Base-by-base conservation (phyloP, 2,888 invertebrate genomes). In the Meliscaeva auricollis region DNA sequence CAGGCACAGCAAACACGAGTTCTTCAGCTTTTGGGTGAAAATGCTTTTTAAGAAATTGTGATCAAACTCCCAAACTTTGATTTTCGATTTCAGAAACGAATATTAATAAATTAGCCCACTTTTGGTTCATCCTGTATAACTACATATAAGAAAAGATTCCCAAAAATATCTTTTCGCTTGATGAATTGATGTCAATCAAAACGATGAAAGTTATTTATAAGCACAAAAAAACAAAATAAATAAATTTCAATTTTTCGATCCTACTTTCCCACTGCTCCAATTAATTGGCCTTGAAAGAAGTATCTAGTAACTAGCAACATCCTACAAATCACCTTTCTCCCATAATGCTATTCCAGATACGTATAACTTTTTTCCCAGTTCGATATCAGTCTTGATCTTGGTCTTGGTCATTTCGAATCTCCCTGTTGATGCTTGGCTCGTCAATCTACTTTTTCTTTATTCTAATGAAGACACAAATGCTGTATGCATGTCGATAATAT, bases 221-320 rank as follows among this genome's bases (percentile, higher is more conserved):
- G 64, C 30, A n/a, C n/a, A n/a, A n/a, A 7, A 46, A 64, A 46
- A 46, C 17, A 46, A 64, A 64, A 64, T 17, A 64, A 64, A 64
- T 17, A 4, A 64, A 64, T 64, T 64, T 64, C 17, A 15, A 46
- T 64, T 46, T 46, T 64, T 7, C 32, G 46, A 46, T 46, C 69
- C 74, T 32, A 79, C 83, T 84, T 84, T 84, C 79, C 26, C 73
- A 50, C 22, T 46, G 56, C 32, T 48, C 66, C 26, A 75, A 48
- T 66, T 38, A 22, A 52, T 52, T 76, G 75, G 66, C 84, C 84
- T 84, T 80, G 79, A 72, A 78, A 50, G 50, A 17, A n/a, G 15
- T n/a, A n/a, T n/a, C n/a, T n/a, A n/a, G n/a, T n/a, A n/a, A n/a
- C n/a, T 41, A 35, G 3, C 15, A 32, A 20, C 35, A 66, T 66